Percentiles rank a stretch among this genome's conserved stretches.
Conservation (phyloP, 30 jellyfish, hydroid and myxozoan species). For the Clytia hemisphaerica region DNA sequence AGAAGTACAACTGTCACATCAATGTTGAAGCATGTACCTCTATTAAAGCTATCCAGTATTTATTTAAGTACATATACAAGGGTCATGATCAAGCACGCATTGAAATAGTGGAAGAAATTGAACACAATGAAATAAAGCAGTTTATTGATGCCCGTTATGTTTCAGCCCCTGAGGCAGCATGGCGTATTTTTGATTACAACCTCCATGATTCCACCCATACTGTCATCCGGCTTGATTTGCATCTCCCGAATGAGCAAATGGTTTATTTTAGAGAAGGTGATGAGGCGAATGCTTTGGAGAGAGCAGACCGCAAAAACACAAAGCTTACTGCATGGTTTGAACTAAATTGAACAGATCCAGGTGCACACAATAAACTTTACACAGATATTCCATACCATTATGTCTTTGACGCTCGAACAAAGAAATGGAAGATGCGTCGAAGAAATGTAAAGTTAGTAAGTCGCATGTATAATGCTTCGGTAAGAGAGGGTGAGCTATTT, state of each 20-base stretch:
- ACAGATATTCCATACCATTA: constrained; percentile 55
- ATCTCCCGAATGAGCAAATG: constrained; percentile 42
- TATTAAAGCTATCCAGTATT: constrained; percentile 28
- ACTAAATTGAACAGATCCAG: constrained; percentile 27
- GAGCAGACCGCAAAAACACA: constrained; percentile 40
- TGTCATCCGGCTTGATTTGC: constrained; percentile 46
- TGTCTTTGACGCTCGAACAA: not conserved
- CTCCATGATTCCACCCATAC: constrained; percentile 28
- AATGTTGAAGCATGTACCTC: constrained; percentile 44
- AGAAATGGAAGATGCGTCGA: constrained; percentile 31
- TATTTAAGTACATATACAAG: too few relatives aligned
- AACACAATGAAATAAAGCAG: too few relatives aligned
- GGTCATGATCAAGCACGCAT: too few relatives aligned
- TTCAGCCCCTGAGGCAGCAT: constrained; percentile 48
- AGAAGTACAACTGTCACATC: constrained; percentile 36
- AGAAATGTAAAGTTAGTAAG: constrained; percentile 26
- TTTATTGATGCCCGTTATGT: constrained; percentile 46
- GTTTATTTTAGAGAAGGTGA: constrained; percentile 43
- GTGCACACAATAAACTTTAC: constrained; percentile 35
- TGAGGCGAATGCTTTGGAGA: constrained; percentile 42
- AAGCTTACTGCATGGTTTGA: constrained; percentile 44
- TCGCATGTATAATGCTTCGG: constrained; percentile 11
- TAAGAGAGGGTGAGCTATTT: constrained; percentile 8
- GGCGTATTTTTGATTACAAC: constrained; percentile 36
- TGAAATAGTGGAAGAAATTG: too few relatives aligned